These are phyloP conservation scores for Alitta virens DNA, from an alignment of 2,888 invertebrate genomes.

Conservation along the genomic window DNA sequence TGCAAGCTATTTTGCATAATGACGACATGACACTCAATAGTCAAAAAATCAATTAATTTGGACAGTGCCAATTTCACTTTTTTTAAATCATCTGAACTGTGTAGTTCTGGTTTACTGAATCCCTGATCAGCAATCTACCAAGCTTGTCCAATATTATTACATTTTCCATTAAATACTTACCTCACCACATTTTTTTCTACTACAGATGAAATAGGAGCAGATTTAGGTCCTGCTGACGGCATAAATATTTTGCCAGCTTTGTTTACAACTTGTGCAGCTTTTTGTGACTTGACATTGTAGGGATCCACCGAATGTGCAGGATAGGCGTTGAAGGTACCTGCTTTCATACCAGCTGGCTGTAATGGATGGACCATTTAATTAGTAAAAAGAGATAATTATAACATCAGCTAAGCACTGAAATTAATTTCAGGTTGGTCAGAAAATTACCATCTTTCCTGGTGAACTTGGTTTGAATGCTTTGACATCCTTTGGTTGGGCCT, in stretches of 20 bases:
- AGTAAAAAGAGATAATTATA: no score
- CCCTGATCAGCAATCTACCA: background rate
- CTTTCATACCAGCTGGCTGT: conserved; percentile 53
- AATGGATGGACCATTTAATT: background rate
- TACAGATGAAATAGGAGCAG: conserved; percentile 50
- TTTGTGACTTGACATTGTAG: conserved; percentile 40
- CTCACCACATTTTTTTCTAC: conserved; percentile 51
- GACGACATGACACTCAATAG: no score
- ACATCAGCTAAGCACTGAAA: no score
- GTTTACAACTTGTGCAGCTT: conserved; percentile 52
- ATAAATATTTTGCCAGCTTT: conserved; percentile 53
- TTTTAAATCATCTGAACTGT: no score
- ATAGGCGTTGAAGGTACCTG: conserved; percentile 55
- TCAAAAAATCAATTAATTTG: no score
- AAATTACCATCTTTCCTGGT: conserved; percentile 53
- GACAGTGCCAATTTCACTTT: no score
- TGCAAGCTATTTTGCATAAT: background rate
- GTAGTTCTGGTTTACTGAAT: no score
- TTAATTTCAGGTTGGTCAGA: no score
- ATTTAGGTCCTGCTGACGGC: conserved; percentile 54
- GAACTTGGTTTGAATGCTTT: conserved; percentile 55
- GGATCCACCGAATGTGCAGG: conserved; percentile 53
- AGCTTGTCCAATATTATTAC: background rate
- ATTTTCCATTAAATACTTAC: conserved; percentile 34
- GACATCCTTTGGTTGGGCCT: conserved; percentile 30